Evolutionary conservation across 2,113 vertebrate genomes (phyloP).

Genomic region (Scomber colias): DNA sequence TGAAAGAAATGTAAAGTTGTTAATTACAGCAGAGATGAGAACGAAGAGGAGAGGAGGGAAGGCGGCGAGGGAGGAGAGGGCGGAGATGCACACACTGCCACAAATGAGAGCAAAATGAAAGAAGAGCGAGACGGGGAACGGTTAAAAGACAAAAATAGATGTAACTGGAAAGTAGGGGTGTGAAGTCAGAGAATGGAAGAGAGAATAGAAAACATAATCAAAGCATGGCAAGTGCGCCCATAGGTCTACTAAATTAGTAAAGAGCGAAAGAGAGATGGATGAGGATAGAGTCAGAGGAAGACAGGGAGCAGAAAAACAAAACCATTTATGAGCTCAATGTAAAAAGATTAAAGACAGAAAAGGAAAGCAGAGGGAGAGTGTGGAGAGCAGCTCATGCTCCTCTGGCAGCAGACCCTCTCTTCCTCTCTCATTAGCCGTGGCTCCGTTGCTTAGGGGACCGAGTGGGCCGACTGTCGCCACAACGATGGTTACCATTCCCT

Average conservation of each 20-base stretch:
- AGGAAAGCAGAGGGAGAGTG: slow-evolving; percentile 25
- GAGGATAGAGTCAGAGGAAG: slow-evolving; percentile 10
- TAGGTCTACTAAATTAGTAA: slow-evolving; percentile 48
- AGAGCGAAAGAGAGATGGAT: slow-evolving; percentile 31
- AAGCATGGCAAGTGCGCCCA: slow-evolving; percentile 19
- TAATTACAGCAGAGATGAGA: slow-evolving; percentile 50
- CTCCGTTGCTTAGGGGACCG: slow-evolving; percentile 67
- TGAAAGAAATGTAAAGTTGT: slow-evolving; percentile 43
- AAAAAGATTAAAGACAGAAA: slow-evolving; percentile 37
- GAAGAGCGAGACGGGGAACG: slow-evolving; percentile 35
- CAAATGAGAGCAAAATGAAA: slow-evolving; percentile 56
- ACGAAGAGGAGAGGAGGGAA: slow-evolving; percentile 1
- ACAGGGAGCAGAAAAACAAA: slow-evolving; percentile 39
- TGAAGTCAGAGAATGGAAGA: slow-evolving; percentile 23
- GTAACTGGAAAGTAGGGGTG: slow-evolving; percentile 49
- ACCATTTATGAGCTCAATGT: slow-evolving; percentile 24
- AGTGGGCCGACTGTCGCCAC: slow-evolving; percentile 57
- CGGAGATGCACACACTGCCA: slow-evolving; percentile 2
- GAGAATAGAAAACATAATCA: slow-evolving; percentile 53
- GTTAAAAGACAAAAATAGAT: slow-evolving; percentile 57
- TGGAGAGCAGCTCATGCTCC: slow-evolving; percentile 28
- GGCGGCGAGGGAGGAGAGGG: slow-evolving; percentile 5
- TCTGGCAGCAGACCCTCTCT: slow-evolving; percentile 49
- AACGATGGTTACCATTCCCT: slow-evolving; percentile 62
- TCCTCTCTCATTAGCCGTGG: slow-evolving; percentile 73